Evolutionary conservation across 1,140 invertebrate genomes (phyloP).

Genomic region (Pseudomyrmex sp.): DNA sequence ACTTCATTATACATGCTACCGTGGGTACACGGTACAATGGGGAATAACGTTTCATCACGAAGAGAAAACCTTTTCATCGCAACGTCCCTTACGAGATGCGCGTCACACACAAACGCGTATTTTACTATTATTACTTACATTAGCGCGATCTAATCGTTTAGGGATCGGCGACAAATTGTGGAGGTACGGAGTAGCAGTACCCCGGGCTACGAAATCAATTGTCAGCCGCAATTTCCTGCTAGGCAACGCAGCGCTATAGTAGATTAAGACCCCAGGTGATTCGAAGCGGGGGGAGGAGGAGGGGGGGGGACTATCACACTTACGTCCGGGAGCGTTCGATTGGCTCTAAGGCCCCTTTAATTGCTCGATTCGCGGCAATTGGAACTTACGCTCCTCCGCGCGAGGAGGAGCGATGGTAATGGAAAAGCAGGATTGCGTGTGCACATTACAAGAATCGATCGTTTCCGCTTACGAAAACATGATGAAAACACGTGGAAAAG

Average conservation of each 20-base stretch:
- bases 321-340: conserved; percentile 42
- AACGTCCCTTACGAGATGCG: not conserved
- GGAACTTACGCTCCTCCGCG: not conserved
- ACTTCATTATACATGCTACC: conserved; percentile 5
- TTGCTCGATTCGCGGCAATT: conserved; percentile 46
- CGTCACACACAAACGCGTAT: too few relatives aligned
- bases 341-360: conserved; percentile 54
- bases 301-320: not conserved
- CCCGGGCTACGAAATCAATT: conserved; percentile 72
- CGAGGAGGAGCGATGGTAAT: not conserved
- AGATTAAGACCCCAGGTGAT: conserved; percentile 60
- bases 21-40: too few relatives aligned
- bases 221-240: conserved; percentile 76
- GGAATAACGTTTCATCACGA: not conserved
- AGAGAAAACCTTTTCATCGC: not conserved
- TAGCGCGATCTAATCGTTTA: not conserved
- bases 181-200: not conserved
- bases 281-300: conserved; percentile 7
- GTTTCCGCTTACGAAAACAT: not conserved
- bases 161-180: conserved; percentile 66
- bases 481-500: too few relatives aligned
- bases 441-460: not conserved
- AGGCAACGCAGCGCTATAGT: conserved; percentile 34
- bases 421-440: not conserved
- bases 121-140: not conserved